These are phyloP conservation scores for Aplocera efformata DNA, from an alignment of 2,888 invertebrate species.

Conservation along the genomic window DNA sequence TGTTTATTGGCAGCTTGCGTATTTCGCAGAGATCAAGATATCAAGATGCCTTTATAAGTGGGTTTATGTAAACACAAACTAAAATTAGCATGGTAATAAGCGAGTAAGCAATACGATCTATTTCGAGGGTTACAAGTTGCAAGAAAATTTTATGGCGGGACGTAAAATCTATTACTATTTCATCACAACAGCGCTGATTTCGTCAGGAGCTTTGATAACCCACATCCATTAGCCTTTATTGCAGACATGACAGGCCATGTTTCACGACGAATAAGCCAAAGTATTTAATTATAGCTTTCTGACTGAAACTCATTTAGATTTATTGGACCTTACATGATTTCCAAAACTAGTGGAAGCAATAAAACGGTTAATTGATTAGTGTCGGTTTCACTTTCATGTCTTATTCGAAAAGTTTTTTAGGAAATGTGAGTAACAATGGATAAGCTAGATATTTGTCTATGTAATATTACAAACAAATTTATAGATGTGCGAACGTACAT, in stretches of 20 bases:
- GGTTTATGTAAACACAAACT: constrained; percentile 28
- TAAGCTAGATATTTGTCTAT: too few species aligned
- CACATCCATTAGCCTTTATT: constrained; percentile 36
- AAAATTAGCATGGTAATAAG: constrained; percentile 35
- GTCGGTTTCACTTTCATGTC: constrained; percentile 16
- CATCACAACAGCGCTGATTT: constrained; percentile 33
- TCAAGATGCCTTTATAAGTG: constrained; percentile 31
- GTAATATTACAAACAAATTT: too few species aligned
- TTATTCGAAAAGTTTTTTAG: too few species aligned
- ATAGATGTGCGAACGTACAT: too few species aligned
- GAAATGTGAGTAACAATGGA: constrained; percentile 7
- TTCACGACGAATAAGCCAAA: constrained; percentile 26
- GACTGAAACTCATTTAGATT: constrained; percentile 5
- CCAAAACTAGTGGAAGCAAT: constrained; percentile 13
- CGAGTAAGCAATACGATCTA: constrained; percentile 47
- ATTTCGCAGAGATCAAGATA: too few species aligned
- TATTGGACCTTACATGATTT: constrained; percentile 4
- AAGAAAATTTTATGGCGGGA: constrained; percentile 38
- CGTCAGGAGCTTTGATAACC: constrained; percentile 31
- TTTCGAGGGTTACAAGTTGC: constrained; percentile 39
- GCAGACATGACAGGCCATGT: constrained; percentile 22
- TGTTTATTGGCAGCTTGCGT: constrained; percentile 9
- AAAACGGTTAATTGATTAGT: constrained; percentile 19
- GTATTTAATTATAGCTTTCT: constrained; percentile 9
- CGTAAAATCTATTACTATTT: constrained; percentile 40